Evolutionary conservation across 2,888 invertebrate genomes (phyloP).

Genomic region (Deilephila elpenor): DNA sequence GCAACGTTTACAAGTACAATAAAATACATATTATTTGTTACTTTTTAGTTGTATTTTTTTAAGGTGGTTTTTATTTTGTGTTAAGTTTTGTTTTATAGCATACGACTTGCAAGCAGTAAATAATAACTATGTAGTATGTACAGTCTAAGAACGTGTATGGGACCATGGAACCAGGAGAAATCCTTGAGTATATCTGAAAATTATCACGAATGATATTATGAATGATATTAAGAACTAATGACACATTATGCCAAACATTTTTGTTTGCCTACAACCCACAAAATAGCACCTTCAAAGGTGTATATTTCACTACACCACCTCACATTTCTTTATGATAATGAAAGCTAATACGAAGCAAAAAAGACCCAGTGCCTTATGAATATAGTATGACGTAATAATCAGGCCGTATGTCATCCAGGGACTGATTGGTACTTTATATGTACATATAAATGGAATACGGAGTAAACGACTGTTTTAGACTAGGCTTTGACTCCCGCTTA

Average conservation of each 20-base stretch:
- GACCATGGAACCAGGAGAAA: too few species aligned
- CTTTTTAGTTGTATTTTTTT: too few species aligned
- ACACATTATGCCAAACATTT: background rate
- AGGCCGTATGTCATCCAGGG: conserved; percentile 41
- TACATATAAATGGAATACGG: conserved; percentile 48
- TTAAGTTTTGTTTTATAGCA: too few species aligned
- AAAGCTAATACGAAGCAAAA: conserved; percentile 14
- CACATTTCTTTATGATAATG: conserved; percentile 39
- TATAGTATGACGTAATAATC: conserved; percentile 40
- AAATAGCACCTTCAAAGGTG: background rate
- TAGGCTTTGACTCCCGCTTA: background rate
- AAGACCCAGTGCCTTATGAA: conserved; percentile 39
- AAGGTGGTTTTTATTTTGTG: too few species aligned
- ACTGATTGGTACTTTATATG: conserved; percentile 46
- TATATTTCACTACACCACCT: background rate
- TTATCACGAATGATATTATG: too few species aligned
- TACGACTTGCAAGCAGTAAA: too few species aligned
- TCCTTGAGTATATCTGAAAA: too few species aligned
- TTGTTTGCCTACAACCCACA: background rate
- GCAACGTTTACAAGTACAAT: too few species aligned
- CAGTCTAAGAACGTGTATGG: too few species aligned
- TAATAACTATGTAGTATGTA: too few species aligned
- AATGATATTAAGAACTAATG: background rate
- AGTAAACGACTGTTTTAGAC: conserved; percentile 47
- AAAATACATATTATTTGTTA: too few species aligned